Conservation (phyloP, 2,113 vertebrate species). For the Scortum barcoo region DNA sequence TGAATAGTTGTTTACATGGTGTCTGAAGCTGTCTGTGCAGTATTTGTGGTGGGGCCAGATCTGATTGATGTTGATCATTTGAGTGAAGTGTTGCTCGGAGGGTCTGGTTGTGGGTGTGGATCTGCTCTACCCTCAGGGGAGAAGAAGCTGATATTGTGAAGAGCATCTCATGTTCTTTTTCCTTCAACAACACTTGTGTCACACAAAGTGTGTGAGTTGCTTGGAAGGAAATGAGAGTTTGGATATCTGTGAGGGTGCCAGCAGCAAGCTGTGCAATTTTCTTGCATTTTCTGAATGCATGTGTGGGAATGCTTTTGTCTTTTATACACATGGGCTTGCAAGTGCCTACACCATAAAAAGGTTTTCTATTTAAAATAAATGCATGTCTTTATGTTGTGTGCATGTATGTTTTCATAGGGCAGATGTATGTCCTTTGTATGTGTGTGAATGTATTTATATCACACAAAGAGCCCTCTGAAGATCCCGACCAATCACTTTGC, state of each 20-base stretch:
- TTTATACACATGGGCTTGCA: not conserved
- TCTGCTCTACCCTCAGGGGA: slow-evolving; percentile 16
- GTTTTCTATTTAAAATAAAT: not conserved
- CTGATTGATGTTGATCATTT: slow-evolving; percentile 10
- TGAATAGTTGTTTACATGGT: slow-evolving; percentile 11
- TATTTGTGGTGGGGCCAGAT: slow-evolving; percentile 12
- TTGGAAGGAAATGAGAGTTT: slow-evolving; percentile 20
- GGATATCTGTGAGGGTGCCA: not conserved
- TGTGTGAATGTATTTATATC: slow-evolving; percentile 24
- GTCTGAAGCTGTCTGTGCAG: not conserved
- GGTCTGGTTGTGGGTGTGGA: slow-evolving; percentile 25
- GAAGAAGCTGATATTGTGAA: slow-evolving; percentile 6
- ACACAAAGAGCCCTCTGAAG: slow-evolving; percentile 32
- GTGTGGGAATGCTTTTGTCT: not conserved
- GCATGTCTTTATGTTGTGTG: not conserved
- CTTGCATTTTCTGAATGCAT: slow-evolving; percentile 9
- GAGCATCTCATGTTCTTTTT: slow-evolving; percentile 16
- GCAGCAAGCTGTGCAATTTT: not conserved
- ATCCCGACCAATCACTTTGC: slow-evolving; percentile 57
- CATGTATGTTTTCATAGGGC: not conserved
- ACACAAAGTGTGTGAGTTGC: slow-evolving; percentile 37
- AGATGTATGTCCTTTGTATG: not conserved
- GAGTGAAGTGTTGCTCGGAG: slow-evolving; percentile 3
- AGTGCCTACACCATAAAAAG: not conserved
- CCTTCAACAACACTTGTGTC: slow-evolving; percentile 29